Evolutionary conservation across 2,888 invertebrate species (phyloP).

Genomic region (Acleris holmiana): DNA sequence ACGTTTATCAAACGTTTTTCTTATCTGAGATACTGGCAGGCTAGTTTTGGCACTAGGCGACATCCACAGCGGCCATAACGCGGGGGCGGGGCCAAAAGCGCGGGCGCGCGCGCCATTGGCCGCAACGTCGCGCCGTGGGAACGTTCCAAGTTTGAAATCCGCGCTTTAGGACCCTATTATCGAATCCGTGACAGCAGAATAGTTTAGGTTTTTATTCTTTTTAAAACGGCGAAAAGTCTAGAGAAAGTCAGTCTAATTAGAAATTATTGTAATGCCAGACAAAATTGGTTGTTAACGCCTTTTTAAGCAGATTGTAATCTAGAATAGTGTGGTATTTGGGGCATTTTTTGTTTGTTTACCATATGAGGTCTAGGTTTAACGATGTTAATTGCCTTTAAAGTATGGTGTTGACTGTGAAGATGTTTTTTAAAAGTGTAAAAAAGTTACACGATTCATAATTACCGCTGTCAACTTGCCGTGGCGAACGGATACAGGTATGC

Average conservation of each 20-base stretch:
- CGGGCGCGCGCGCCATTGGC: slow-evolving; percentile 71
- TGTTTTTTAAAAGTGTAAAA: slow-evolving; percentile 1
- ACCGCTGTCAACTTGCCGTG: slow-evolving; percentile 7
- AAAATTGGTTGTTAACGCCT: slow-evolving; percentile 13
- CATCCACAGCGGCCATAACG: slow-evolving; percentile 75
- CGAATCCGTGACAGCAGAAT: slow-evolving; percentile 34
- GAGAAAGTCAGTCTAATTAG: slow-evolving; percentile 21
- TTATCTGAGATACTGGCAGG: slow-evolving; percentile 50
- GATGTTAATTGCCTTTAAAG: slow-evolving; percentile 1
- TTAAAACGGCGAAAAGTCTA: slow-evolving; percentile 13
- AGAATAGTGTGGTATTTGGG: neutral
- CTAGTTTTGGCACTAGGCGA: slow-evolving; percentile 77
- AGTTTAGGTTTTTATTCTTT: slow-evolving; percentile 11
- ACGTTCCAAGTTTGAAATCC: slow-evolving; percentile 54
- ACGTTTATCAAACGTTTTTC: slow-evolving; percentile 33
- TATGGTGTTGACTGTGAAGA: slow-evolving; percentile 7
- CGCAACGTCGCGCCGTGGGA: slow-evolving; percentile 62
- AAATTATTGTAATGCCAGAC: slow-evolving; percentile 9
- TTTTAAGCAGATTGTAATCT: slow-evolving; percentile 4
- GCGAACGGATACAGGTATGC: slow-evolving; percentile 7
- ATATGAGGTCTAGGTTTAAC: neutral
- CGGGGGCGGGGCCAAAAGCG: slow-evolving; percentile 67
- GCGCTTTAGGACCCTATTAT: slow-evolving; percentile 42
- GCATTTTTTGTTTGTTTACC: neutral
- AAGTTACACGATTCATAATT: slow-evolving; percentile 5